A percentile compares a stretch with the other conserved stretches of the same genome.
phyloP scores from a whole-genome alignment of 2,797 vertebrate genomes.

The Sebastes dallii region DNA sequence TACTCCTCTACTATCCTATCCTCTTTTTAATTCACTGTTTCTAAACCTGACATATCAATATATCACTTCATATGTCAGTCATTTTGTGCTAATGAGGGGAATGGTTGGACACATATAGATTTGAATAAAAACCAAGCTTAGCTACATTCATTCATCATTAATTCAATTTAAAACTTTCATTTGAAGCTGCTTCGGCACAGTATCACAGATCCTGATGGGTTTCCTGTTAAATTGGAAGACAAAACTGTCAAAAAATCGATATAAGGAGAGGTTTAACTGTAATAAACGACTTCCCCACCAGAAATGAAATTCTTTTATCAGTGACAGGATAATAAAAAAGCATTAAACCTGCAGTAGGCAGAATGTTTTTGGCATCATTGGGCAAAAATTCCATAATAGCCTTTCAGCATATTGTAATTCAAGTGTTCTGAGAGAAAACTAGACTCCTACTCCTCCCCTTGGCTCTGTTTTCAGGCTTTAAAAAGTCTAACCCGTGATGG shows the following conservation, averaged over 20 bases:
- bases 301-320: slow-evolving; percentile 40
- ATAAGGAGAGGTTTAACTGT: background rate
- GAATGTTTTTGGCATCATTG: too few species aligned
- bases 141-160: background rate
- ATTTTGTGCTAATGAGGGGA: background rate
- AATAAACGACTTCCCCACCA: background rate
- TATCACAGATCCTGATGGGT: background rate
- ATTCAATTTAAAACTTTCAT: background rate
- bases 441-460: too few species aligned
- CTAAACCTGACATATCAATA: background rate
- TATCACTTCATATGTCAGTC: background rate
- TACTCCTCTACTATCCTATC: background rate
- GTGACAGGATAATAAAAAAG: slow-evolving; percentile 39
- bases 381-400: too few species aligned
- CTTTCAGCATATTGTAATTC: too few species aligned
- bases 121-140: background rate
- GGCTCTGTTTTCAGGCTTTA: too few species aligned
- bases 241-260: background rate
- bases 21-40: background rate
- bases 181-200: background rate
- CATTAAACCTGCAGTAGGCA: too few species aligned
- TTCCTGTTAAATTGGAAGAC: background rate
- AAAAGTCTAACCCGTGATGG: too few species aligned
- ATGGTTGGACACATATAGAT: background rate
- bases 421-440: too few species aligned